Conservation (phyloP, 1,140 invertebrate genomes). For the Calycopis cecrops region DNA sequence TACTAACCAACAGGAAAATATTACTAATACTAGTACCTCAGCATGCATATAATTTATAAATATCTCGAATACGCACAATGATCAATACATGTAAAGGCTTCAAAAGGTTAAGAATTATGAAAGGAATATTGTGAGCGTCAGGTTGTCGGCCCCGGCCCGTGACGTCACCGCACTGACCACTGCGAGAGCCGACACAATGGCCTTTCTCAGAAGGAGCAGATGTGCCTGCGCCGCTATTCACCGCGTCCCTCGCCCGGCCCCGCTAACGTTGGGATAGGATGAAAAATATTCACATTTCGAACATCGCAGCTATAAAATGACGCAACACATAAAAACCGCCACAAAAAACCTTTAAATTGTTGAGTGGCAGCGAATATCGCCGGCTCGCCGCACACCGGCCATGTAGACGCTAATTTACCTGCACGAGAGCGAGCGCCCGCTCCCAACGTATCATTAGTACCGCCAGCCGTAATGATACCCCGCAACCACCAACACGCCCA, state of each 20-base stretch:
- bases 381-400: conserved; percentile 32
- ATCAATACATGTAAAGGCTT: conserved; percentile 1
- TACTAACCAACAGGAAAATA: neutral
- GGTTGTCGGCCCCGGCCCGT: conserved; percentile 64
- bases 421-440: conserved; percentile 41
- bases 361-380: conserved; percentile 45
- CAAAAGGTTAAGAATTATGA: conserved; percentile 24
- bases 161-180: conserved; percentile 70
- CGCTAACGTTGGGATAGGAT: conserved; percentile 22
- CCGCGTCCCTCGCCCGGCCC: conserved; percentile 38
- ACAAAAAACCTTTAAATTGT: conserved; percentile 53
- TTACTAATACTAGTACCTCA: neutral
- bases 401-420: conserved; percentile 52
- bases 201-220: conserved; percentile 69
- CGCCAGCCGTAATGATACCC: conserved; percentile 51
- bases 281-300: conserved; percentile 34
- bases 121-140: conserved; percentile 61
- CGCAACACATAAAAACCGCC: conserved; percentile 34
- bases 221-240: conserved; percentile 56
- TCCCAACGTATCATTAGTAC: conserved; percentile 61
- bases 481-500: conserved; percentile 42
- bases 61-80: neutral
- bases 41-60: conserved; percentile 4
- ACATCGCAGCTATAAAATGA: conserved; percentile 17
- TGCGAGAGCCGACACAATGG: conserved; percentile 60